phyloP scores from a whole-genome alignment of 2,113 vertebrate species.

The Scophthalmus maximus region DNA sequence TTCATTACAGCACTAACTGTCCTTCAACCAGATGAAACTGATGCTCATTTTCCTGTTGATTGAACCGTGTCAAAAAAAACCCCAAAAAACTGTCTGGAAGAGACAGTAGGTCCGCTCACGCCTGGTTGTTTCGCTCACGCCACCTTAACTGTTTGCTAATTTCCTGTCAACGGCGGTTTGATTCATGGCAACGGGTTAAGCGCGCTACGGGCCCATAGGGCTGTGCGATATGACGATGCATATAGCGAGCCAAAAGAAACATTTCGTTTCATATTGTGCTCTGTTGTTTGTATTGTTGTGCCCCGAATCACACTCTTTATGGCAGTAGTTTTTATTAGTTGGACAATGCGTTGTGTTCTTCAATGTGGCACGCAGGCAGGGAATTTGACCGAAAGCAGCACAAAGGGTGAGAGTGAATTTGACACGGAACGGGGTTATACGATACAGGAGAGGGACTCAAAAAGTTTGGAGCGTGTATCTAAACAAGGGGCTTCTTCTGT shows the following conservation, averaged over 20 bases:
- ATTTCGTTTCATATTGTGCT: not conserved
- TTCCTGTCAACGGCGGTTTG: conserved; percentile 43
- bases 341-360: too few species aligned
- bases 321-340: too few species aligned
- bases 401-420: too few species aligned
- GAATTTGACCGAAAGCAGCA: too few species aligned
- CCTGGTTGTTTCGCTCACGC: conserved; percentile 22
- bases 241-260: not conserved
- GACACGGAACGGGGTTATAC: too few species aligned
- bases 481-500: too few species aligned
- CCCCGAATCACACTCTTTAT: too few species aligned
- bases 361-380: too few species aligned
- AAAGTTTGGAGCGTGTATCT: too few species aligned
- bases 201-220: not conserved
- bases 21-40: conserved; percentile 75
- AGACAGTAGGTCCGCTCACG: conserved; percentile 56
- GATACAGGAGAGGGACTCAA: too few species aligned
- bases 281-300: not conserved
- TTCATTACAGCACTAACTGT: conserved; percentile 81
- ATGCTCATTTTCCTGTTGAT: conserved; percentile 83
- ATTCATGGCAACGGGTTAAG: conserved; percentile 19
- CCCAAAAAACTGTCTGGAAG: conserved; percentile 49
- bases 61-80: too few species aligned
- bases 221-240: not conserved
- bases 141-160: conserved; percentile 43